A percentile compares a stretch with the other conserved stretches of the same genome.
Evolutionary conservation across 2,113 vertebrate genomes (phyloP).

Genomic region (Meleagris gallopavo): DNA sequence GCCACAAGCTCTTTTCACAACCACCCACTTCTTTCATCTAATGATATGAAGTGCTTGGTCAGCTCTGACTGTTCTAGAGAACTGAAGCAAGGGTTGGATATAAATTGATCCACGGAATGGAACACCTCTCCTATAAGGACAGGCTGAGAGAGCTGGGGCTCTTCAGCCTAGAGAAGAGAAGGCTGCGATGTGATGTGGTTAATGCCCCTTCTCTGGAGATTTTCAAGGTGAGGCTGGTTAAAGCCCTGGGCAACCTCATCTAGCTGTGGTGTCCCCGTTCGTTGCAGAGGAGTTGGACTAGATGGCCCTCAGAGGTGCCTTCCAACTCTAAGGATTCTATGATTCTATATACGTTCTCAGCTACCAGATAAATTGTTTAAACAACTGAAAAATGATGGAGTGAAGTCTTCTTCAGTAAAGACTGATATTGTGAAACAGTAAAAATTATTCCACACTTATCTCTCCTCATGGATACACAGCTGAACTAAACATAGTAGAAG

Average conservation of each 20-base stretch:
- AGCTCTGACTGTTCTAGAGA: fast-evolving
- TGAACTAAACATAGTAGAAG: not conserved
- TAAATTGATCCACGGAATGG: not conserved
- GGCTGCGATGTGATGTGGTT: no score
- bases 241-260: no score
- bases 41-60: not conserved
- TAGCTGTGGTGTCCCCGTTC: no score
- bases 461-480: not conserved
- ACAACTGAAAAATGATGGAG: not conserved
- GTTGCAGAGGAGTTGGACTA: no score
- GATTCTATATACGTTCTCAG: not conserved
- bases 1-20: not conserved
- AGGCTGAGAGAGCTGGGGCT: no score
- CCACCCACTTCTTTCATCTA: not conserved
- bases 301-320: no score
- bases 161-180: no score
- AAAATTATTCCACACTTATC: not conserved
- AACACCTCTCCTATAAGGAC: no score
- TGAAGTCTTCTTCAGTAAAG: no score
- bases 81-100: not conserved
- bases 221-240: no score
- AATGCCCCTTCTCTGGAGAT: no score
- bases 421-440: not conserved
- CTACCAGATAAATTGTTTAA: not conserved
- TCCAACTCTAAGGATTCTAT: no score